Base-by-base conservation (phyloP, 2,113 vertebrate genomes). In the Gavia stellata region DNA sequence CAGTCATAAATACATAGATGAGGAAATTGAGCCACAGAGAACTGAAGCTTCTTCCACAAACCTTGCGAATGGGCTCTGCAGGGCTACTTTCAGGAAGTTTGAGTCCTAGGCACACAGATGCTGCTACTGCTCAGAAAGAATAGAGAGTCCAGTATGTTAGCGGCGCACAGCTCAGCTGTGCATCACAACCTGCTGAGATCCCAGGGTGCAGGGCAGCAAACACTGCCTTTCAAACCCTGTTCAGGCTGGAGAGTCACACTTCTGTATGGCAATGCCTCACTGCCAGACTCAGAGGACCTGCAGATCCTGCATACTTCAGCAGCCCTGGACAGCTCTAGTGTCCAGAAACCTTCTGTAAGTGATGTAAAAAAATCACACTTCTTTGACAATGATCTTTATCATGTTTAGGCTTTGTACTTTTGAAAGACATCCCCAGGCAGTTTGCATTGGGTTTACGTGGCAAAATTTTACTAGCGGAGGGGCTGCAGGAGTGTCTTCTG, bases 241-340 rank as follows among this genome's bases (percentile, higher is more conserved):
- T 75, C 21, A 36, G 33, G 12, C 28, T 79, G 19, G 10, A 12
- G 17, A 88, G 8, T 66, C 17, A 17, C 0, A 1, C 14, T 53
- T 78, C 6, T 0, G 0, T 16, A 36, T 2, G 4, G 12, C n/a
- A 36, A 31, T 67, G 45, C 25, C 21, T 86, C 8, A 14, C 38
- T 81, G 25, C 15, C 53, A 83, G 29, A 25, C 19, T 50, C 56
- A 63, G 33, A 81, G 16, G 21, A 44, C 28, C 21, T 34, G 17
- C 26, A 52, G 24, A 75, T 82, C 47, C 52, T 70, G n/a, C 21
- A 55, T 14, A 38, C 16, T 25, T 55, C 62, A 34, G 33, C 63
- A 77, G 23, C 5, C 52, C 56, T 23, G 49, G 31, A 38, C n/a
- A 80, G 14, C n/a, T 75, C 34, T 34, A 59, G 26, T 18, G 26